These are phyloP conservation scores for Thysanoteuthis rhombus DNA, from an alignment of 2,888 invertebrate species.

Conservation along the genomic window DNA sequence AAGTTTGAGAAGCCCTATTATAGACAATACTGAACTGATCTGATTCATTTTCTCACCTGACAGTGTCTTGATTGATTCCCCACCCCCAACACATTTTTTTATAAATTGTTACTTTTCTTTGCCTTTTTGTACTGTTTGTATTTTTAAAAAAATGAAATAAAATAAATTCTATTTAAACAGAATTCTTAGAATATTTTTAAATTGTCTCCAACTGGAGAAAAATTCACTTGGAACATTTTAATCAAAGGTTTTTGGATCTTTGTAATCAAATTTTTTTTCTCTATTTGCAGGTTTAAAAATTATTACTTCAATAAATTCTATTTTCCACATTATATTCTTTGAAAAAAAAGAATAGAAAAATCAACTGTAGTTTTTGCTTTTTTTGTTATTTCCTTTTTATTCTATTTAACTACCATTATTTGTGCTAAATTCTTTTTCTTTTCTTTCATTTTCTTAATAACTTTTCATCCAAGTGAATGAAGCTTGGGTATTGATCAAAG, in stretches of 20 bases:
- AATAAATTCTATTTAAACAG: neutral
- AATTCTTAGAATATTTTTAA: neutral
- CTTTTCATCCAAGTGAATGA: no score
- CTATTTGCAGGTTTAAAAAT: neutral
- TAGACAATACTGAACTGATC: neutral
- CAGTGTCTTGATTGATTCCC: neutral
- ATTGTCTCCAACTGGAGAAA: neutral
- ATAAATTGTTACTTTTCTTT: neutral
- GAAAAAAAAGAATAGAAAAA: no score
- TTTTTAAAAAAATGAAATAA: neutral
- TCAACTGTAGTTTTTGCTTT: neutral
- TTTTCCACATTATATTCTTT: neutral
- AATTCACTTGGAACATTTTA: neutral
- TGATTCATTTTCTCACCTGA: neutral
- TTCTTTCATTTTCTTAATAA: no score
- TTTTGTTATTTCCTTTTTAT: no score
- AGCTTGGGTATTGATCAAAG: no score
- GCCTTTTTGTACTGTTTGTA: neutral
- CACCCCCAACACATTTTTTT: neutral
- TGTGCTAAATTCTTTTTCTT: no score
- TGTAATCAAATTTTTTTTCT: neutral
- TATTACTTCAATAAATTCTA: neutral
- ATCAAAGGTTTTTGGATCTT: neutral
- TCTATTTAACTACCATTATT: neutral
- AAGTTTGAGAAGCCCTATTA: no score